These are phyloP conservation scores for Linurgus olivaceus DNA, from an alignment of 2,797 vertebrate species.

Conservation along the genomic window DNA sequence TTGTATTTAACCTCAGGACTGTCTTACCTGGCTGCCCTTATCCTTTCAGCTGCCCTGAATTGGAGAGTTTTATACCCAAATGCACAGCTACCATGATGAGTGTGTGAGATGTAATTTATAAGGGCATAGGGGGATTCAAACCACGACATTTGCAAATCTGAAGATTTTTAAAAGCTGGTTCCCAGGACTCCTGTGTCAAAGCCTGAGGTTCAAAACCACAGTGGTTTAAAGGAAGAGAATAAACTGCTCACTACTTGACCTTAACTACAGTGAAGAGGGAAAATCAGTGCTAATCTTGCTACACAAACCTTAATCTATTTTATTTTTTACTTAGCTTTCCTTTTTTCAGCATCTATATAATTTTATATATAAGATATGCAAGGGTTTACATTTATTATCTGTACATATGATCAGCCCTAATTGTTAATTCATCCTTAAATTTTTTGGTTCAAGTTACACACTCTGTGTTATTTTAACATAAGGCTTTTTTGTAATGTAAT, in stretches of 20 bases:
- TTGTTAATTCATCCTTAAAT: conserved; percentile 45
- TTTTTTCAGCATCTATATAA: not conserved
- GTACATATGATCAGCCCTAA: not conserved
- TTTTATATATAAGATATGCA: not conserved
- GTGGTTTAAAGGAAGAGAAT: conserved; percentile 14
- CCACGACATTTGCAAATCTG: not conserved
- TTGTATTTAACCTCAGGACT: not conserved
- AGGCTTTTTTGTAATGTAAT: conserved; percentile 77
- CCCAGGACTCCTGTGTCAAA: not conserved
- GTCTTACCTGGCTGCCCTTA: not conserved
- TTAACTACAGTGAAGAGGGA: conserved; percentile 8
- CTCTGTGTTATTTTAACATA: conserved; percentile 78
- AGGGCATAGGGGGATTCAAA: not conserved
- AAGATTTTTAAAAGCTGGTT: not conserved
- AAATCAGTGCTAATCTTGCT: conserved; percentile 12
- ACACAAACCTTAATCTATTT: not conserved
- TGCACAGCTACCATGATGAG: rapidly evolving
- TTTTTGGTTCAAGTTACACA: conserved; percentile 58
- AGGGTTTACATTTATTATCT: conserved; percentile 2
- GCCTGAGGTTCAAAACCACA: not conserved
- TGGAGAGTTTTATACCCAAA: not conserved
- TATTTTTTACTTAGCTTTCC: conserved; percentile 25
- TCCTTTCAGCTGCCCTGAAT: not conserved
- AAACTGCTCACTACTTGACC: conserved; percentile 23
- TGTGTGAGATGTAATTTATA: not conserved